Evolutionary conservation across 2,797 vertebrate species (phyloP).

Genomic region (Pantherophis alleghaniensis): DNA sequence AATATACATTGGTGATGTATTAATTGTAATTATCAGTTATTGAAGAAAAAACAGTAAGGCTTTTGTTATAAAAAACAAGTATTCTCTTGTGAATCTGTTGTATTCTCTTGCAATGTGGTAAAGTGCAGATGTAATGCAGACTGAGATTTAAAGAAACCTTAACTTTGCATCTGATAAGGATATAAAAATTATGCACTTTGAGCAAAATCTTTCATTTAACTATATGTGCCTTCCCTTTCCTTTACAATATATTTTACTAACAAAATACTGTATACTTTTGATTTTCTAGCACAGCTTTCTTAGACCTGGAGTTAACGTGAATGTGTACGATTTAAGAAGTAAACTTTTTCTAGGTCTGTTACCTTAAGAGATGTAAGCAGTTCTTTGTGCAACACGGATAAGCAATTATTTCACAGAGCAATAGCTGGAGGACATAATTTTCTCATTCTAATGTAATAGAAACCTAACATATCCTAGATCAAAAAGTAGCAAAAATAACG

Average conservation of each 20-base stretch:
- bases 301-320: background rate
- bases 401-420: background rate
- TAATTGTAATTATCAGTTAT: background rate
- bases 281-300: background rate
- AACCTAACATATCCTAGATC: background rate
- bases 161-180: background rate
- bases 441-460: background rate
- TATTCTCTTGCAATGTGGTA: background rate
- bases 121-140: slow-evolving; percentile 3
- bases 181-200: background rate
- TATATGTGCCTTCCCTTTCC: background rate
- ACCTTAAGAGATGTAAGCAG: background rate
- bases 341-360: background rate
- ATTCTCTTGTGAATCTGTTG: background rate
- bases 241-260: background rate
- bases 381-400: background rate
- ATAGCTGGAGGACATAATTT: background rate
- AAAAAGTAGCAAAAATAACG: background rate
- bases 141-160: background rate
- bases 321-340: background rate
- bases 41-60: background rate
- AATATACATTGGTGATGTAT: background rate
- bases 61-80: background rate
- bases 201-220: background rate
- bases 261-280: background rate